Evolutionary conservation across 2,113 vertebrate genomes (phyloP).

Genomic region (Caranx melampygus): DNA sequence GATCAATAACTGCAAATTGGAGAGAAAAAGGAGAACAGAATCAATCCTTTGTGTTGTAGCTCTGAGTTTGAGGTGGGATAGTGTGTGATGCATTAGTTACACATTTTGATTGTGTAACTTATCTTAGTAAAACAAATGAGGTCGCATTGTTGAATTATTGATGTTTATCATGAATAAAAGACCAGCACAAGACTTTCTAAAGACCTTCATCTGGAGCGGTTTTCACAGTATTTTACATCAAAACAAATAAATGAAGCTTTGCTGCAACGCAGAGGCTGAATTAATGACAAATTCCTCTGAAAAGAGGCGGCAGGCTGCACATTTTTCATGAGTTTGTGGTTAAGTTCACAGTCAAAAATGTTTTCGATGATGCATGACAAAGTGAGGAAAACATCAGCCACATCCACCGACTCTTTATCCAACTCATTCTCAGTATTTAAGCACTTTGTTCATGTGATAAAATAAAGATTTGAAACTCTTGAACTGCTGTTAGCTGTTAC

Average conservation of each 20-base stretch:
- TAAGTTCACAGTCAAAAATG: conserved; percentile 5
- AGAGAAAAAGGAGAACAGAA: background rate
- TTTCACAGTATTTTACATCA: conserved; percentile 40
- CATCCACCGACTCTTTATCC: background rate
- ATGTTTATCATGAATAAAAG: conserved; percentile 54
- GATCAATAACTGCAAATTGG: background rate
- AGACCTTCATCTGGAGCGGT: conserved; percentile 16
- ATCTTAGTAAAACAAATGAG: conserved; percentile 46
- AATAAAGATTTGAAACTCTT: background rate
- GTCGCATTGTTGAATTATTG: conserved; percentile 47
- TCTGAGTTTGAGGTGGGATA: background rate
- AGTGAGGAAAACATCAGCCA: background rate
- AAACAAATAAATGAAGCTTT: conserved; percentile 2
- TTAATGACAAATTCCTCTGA: background rate
- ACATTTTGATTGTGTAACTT: conserved; percentile 16
- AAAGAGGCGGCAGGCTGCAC: background rate
- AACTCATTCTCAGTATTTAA: no score
- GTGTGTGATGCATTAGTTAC: background rate
- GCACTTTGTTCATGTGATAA: background rate
- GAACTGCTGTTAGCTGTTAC: background rate
- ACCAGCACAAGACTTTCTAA: conserved; percentile 31
- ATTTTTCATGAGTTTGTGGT: background rate
- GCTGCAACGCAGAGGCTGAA: background rate
- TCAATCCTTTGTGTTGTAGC: background rate
- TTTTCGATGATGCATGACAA: background rate